phyloP scores from a whole-genome alignment of 92 coral and sea anemone genomes.

The Umimayanthus chanpuru region DNA sequence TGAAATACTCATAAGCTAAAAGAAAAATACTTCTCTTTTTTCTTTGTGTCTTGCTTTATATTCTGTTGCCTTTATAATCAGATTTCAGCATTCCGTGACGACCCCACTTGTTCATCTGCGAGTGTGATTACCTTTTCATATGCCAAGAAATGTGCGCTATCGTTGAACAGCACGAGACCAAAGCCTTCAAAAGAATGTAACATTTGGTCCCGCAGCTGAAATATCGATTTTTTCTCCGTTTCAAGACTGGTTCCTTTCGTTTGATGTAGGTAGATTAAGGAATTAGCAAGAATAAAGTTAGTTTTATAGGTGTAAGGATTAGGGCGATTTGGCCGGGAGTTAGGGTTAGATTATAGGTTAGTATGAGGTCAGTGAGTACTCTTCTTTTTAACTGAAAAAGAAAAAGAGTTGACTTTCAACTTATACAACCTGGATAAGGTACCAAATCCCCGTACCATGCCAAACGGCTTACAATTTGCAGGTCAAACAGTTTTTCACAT shows the following conservation, averaged over 20 bases:
- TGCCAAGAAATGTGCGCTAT: neutral
- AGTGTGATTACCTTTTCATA: neutral
- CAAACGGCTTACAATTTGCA: neutral
- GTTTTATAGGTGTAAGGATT: too few species aligned
- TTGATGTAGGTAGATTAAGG: neutral
- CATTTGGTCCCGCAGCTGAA: too few species aligned
- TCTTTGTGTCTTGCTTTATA: neutral
- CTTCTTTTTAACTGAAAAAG: too few species aligned
- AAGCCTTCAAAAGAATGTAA: too few species aligned
- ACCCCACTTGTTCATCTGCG: neutral
- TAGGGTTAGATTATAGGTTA: too few species aligned
- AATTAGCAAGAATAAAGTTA: too few species aligned
- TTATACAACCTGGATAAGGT: neutral
- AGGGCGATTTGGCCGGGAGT: too few species aligned
- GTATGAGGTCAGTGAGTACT: too few species aligned
- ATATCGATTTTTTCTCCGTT: neutral
- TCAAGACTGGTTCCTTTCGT: neutral
- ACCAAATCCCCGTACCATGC: neutral
- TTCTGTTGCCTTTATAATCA: neutral
- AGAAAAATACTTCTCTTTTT: too few species aligned
- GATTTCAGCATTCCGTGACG: constrained; percentile 13
- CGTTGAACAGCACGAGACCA: neutral
- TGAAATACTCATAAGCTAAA: too few species aligned
- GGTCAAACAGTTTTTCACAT: too few species aligned
- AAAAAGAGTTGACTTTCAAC: neutral